Evolutionary conservation across 2,797 vertebrate species (phyloP), one percentile per base, ranked within the genome.

Genomic region (Scolopax bukidnonensis): DNA sequence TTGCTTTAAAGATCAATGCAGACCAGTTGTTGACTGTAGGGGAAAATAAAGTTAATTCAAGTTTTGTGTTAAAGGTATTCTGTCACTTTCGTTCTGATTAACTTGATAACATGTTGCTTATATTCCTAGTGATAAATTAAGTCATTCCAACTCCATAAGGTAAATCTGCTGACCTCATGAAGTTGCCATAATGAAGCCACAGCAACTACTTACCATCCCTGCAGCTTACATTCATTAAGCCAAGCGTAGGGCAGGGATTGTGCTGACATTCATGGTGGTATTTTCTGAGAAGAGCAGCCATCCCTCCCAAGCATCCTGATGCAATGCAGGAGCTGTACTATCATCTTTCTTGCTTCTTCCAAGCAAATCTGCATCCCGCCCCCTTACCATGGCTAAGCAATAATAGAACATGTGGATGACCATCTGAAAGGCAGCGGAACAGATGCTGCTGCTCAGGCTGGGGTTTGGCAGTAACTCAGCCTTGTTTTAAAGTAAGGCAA

Each of bases 21-120:
- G 97, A 98, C 98, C 98, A 97, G 82, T 97, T 99, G 98, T 98
- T 98, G 98, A 99, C 98, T 98, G 97, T 98, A 99, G 98, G 98
- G 97, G 97, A 98, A 98, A 98, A 99, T 98, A 98, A 99, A 98
- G 94, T 98, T 98, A 97, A 98, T 98, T 98, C 97, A 97, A 97
- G 97, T 98, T 98, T 96, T 98, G 98, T 98, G 97, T 98, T 97
- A 98, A 97, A 93, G 79, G 91, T 97, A 90, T 98, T 74, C 91
- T 96, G 94, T 97, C 89, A 41, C 53, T 94, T 96, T 90, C 95
- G 88, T 80, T 89, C 57, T 90, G 61, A 69, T 57, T 40, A 75
- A 51, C 16, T 23, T 30, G 16, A 0, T 27, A 60, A 47, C 3
- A 0, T 3, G 12, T 30, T 50, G 27, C n/a, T 53, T 43, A 2